Percentiles rank a stretch among this genome's conserved stretches.
These are phyloP conservation scores for Cottus gobio DNA, from an alignment of 2,113 vertebrate species.

Conservation along the genomic window DNA sequence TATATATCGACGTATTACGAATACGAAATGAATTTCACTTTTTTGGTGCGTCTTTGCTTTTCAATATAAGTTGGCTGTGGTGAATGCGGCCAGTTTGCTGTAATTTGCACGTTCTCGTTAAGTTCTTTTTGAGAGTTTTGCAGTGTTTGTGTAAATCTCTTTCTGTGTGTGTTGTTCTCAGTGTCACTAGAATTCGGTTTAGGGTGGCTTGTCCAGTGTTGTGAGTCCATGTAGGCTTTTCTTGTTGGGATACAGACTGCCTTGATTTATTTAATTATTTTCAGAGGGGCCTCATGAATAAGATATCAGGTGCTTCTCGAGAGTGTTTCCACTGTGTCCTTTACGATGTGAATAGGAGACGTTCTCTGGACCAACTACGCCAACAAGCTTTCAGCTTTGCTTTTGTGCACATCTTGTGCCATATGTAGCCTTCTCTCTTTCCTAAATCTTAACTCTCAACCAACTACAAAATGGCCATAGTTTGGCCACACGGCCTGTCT, in stretches of 20 bases:
- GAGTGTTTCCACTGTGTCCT: slow-evolving; percentile 33
- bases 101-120: neutral
- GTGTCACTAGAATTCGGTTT: neutral
- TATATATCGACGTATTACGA: neutral
- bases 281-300: slow-evolving; percentile 46
- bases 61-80: neutral
- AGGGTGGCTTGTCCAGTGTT: neutral
- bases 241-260: neutral
- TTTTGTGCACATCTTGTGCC: neutral
- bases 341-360: slow-evolving; percentile 35
- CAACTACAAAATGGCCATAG: neutral
- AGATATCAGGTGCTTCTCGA: slow-evolving; percentile 39
- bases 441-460: neutral
- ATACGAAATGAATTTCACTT: neutral
- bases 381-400: slow-evolving; percentile 7
- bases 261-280: neutral
- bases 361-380: neutral
- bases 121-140: neutral
- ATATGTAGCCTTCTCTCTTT: neutral
- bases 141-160: neutral
- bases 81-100: neutral
- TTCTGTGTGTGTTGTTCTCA: neutral
- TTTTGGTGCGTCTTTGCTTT: neutral
- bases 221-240: neutral
- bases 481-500: neutral